Base-by-base conservation (phyloP, 2,113 vertebrate species). In the Tragelaphus imberbis region DNA sequence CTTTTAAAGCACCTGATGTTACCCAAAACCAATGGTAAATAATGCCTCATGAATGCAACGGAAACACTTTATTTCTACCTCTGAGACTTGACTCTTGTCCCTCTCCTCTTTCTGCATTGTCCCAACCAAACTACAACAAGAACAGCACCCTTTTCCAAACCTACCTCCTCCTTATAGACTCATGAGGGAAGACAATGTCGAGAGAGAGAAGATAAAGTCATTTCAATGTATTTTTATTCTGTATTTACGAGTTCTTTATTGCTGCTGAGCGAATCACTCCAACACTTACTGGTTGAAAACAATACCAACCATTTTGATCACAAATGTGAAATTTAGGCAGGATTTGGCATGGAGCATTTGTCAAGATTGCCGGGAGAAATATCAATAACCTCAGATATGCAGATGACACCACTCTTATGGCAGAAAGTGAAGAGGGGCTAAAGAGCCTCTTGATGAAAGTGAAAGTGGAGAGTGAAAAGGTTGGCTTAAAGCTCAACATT, bases 211-310 rank as follows among this genome's bases (percentile, higher is more conserved):
- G 44, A 61, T 61, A 61, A 97, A 93, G 71, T 90, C 21, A 75
- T 90, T 81, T 85, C 27, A 61, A 55, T n/a, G 44, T 86, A 59
- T 85, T 97, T 95, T 86, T 55, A 86, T 93, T 87, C 81, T 56
- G 5, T 30, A 40, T 56, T 93, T 80, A 61, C 1, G 23, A 81
- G 58, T 81, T 80, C 77, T 59, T n/a, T 86, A 33, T 85, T 81
- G 28, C n/a, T 75, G 14, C 58, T 14, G 33, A 81, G 47, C 51
- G 61, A 86, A 75, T 90, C 17, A 56, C 13, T 17, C 58, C 36
- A 92, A 79, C 19, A 33, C 2, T 88, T 92, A 77, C 58, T 49
- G 17, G 36, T 77, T 75, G 63, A 58, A 93, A 82, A 90, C 44
- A 95, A 77, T 84, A 88, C 11, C 55, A 84, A 40, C 30, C 44